Conservation (phyloP, 2,888 invertebrate species). For the Linnaemya tessellans region DNA sequence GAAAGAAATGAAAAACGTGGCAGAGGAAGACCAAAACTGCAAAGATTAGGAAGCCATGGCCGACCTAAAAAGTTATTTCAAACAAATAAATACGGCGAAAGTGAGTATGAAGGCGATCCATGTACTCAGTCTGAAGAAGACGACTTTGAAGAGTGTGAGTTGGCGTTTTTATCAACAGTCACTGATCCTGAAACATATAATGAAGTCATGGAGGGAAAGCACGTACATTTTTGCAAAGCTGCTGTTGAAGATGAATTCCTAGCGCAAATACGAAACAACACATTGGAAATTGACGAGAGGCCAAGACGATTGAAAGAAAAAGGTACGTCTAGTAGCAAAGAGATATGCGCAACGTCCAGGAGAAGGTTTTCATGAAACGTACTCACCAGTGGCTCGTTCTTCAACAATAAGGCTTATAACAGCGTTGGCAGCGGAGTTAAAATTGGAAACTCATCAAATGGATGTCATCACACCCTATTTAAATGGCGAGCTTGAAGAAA, state of each 20-base stretch:
- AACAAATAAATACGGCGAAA: too few species aligned
- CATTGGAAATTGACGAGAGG: slow-evolving; percentile 69
- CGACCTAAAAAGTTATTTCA: slow-evolving; percentile 62
- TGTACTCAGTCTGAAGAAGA: too few species aligned
- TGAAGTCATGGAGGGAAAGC: slow-evolving; percentile 15
- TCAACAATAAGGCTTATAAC: too few species aligned
- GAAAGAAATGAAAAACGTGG: slow-evolving; percentile 29
- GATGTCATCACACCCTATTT: slow-evolving; percentile 66
- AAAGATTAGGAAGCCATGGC: slow-evolving; percentile 51
- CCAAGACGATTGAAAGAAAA: slow-evolving; percentile 54
- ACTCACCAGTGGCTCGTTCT: too few species aligned
- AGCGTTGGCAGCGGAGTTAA: too few species aligned
- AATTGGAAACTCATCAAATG: slow-evolving; percentile 64
- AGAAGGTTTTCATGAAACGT: too few species aligned
- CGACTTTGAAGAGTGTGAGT: slow-evolving; percentile 63
- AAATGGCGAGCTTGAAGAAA: slow-evolving; percentile 64
- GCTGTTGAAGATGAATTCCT: slow-evolving; percentile 70
- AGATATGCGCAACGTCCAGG: too few species aligned
- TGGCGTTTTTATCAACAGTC: slow-evolving; percentile 28
- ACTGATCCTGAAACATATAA: slow-evolving; percentile 47
- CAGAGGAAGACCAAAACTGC: slow-evolving; percentile 64
- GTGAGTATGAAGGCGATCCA: too few species aligned
- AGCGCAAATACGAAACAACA: slow-evolving; percentile 63
- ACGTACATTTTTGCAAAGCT: slow-evolving; percentile 36
- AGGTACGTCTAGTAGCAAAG: slow-evolving; percentile 59